Conservation (phyloP, 2,797 vertebrate genomes). For the Bovichtus diacanthus region DNA sequence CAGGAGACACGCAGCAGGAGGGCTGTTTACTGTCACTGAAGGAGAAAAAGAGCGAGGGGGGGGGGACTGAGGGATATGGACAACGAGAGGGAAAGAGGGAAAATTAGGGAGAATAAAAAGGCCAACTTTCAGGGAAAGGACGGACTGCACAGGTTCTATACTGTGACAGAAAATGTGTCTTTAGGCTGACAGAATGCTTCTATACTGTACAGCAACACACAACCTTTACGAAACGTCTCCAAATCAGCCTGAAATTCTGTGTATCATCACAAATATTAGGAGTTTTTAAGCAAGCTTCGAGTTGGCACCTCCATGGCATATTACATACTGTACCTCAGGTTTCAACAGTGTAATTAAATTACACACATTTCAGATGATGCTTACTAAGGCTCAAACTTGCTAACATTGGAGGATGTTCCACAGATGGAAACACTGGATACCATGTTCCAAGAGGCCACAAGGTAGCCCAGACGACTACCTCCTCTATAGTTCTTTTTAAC, state of each 20-base stretch:
- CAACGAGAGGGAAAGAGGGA: conserved; percentile 49
- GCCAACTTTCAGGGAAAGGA: conserved; percentile 3
- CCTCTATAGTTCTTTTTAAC: background rate
- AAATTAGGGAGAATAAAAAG: conserved; percentile 55
- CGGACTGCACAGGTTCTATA: conserved; percentile 21
- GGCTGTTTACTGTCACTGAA: conserved; percentile 85
- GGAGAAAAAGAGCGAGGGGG: conserved; percentile 65
- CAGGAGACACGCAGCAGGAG: conserved; percentile 93
- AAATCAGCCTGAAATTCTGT: background rate
- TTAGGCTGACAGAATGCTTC: background rate
- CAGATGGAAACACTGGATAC: background rate
- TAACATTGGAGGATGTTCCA: background rate
- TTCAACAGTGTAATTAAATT: background rate
- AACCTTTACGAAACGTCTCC: background rate
- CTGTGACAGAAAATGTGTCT: conserved; percentile 21
- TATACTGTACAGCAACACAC: conserved; percentile 1
- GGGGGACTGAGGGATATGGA: conserved; percentile 35
- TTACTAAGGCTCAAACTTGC: background rate
- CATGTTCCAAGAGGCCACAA: background rate
- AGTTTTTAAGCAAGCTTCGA: background rate
- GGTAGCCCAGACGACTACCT: too few species aligned
- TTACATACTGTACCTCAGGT: background rate
- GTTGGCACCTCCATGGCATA: background rate
- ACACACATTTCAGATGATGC: background rate
- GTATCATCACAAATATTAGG: background rate